phyloP scores from a whole-genome alignment of 2,113 vertebrate species.

The Colistium nudipinnis region DNA sequence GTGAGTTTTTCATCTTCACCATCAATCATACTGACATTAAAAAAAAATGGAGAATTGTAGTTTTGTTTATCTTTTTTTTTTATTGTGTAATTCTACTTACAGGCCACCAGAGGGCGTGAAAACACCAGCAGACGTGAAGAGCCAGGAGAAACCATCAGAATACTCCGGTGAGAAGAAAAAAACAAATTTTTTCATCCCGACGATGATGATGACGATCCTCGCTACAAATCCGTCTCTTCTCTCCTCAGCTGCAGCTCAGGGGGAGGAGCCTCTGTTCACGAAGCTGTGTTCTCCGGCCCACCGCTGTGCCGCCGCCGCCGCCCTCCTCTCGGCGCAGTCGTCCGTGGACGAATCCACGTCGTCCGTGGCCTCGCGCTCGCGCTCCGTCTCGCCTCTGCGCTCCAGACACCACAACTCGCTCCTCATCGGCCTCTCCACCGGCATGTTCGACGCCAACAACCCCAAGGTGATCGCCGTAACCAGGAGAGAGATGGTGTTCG shows the following conservation, averaged over 20 bases:
- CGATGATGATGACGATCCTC: too few relatives aligned
- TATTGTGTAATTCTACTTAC: slow-evolving; percentile 41
- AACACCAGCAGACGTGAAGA: slow-evolving; percentile 40
- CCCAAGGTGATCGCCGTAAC: slow-evolving; percentile 86
- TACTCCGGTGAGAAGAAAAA: slow-evolving; percentile 77
- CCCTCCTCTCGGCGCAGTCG: slow-evolving; percentile 86
- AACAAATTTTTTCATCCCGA: too few relatives aligned
- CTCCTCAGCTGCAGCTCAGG: slow-evolving; percentile 42
- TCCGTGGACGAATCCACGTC: slow-evolving; percentile 88
- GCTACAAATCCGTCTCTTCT: slow-evolving; percentile 11
- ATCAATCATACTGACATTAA: neutral
- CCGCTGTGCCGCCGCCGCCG: slow-evolving; percentile 77
- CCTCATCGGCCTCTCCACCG: slow-evolving; percentile 93
- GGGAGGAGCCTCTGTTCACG: slow-evolving; percentile 85
- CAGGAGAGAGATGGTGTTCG: neutral
- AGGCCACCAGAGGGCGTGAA: slow-evolving; percentile 78
- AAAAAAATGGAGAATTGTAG: neutral
- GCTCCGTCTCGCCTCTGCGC: slow-evolving; percentile 89
- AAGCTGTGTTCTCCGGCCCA: slow-evolving; percentile 82
- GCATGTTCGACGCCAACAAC: slow-evolving; percentile 95
- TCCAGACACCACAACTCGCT: slow-evolving; percentile 85
- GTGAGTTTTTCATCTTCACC: slow-evolving; percentile 54
- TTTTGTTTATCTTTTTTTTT: too few relatives aligned
- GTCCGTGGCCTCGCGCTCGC: slow-evolving; percentile 84
- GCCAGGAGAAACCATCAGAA: slow-evolving; percentile 61